These are phyloP conservation scores for Aphelenchoides fujianensis DNA, from an alignment of 1,140 invertebrate genomes.

Conservation along the genomic window DNA sequence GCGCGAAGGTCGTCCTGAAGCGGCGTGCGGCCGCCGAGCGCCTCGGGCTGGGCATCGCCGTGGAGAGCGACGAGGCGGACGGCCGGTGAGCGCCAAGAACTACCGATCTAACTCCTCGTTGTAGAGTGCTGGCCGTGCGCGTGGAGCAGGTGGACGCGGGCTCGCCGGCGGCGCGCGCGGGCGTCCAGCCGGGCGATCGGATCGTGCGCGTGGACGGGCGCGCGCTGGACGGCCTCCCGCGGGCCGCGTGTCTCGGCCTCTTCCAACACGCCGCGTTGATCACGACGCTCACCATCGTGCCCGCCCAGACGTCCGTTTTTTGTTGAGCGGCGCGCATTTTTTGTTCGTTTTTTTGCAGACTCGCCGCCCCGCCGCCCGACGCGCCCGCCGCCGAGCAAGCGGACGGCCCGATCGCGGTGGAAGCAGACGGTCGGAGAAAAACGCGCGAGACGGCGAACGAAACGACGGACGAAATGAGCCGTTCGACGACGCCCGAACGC, in stretches of 20 bases:
- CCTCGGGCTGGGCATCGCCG: slow-evolving; percentile 36
- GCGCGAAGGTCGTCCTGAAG: slow-evolving; percentile 31
- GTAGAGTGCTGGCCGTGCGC: slow-evolving; percentile 37
- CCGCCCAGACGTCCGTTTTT: slow-evolving; percentile 31
- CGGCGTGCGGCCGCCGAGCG: slow-evolving; percentile 31
- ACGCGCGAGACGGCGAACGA: not conserved
- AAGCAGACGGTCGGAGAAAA: not conserved
- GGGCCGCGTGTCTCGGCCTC: slow-evolving; percentile 35
- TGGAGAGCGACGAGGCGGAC: slow-evolving; percentile 30
- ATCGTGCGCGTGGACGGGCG: slow-evolving; percentile 39
- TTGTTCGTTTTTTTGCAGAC: not conserved
- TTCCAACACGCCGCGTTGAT: slow-evolving; percentile 33
- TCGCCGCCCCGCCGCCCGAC: not conserved
- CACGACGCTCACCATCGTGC: slow-evolving; percentile 26
- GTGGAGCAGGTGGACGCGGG: slow-evolving; percentile 42
- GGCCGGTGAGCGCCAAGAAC: slow-evolving; percentile 11
- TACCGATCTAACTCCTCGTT: not conserved
- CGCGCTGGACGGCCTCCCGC: slow-evolving; percentile 26
- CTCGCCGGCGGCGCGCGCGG: slow-evolving; percentile 29
- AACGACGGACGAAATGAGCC: not conserved
- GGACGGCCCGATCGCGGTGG: no score
- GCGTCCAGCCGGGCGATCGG: slow-evolving; percentile 34
- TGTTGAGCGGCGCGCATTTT: no score
- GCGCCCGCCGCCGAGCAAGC: no score
- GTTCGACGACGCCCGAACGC: no score